Percentiles rank a stretch among this genome's conserved stretches.
Evolutionary conservation across 2,797 vertebrate species (phyloP).

Genomic region (Numenius phaeopus): DNA sequence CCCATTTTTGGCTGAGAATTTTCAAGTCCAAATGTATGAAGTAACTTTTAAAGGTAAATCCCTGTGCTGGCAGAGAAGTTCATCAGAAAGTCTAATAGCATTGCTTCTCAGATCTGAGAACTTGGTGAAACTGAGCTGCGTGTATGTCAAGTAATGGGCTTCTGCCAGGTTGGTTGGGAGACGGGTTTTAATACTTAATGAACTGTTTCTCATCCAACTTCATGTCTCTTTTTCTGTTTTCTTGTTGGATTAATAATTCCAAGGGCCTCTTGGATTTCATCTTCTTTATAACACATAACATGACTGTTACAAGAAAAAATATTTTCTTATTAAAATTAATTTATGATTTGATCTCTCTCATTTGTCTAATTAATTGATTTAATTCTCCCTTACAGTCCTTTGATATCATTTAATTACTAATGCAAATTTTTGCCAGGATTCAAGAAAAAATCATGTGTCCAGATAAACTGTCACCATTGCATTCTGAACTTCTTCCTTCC

Average conservation of each 20-base stretch:
- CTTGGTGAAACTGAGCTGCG: neutral
- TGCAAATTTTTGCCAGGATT: neutral
- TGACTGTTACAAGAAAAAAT: neutral
- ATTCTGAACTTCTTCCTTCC: neutral
- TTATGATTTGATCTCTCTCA: neutral
- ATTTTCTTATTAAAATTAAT: neutral
- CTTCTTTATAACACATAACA: neutral
- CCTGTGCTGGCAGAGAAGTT: neutral
- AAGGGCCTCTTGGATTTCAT: neutral
- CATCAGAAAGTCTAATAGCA: neutral
- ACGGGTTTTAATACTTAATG: neutral
- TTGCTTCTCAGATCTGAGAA: neutral
- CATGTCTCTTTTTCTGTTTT: neutral
- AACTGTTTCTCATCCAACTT: neutral
- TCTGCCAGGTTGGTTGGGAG: neutral
- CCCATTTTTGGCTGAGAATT: conserved; percentile 20
- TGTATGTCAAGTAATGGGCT: neutral
- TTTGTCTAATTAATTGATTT: neutral
- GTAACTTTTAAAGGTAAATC: neutral
- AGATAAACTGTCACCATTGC: neutral
- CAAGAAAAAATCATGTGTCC: neutral
- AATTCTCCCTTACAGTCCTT: neutral
- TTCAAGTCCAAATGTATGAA: neutral
- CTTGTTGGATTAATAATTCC: neutral
- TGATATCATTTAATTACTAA: neutral